Evolutionary conservation across 2,888 invertebrate genomes (phyloP).

Genomic region (Tenthredo amoena): DNA sequence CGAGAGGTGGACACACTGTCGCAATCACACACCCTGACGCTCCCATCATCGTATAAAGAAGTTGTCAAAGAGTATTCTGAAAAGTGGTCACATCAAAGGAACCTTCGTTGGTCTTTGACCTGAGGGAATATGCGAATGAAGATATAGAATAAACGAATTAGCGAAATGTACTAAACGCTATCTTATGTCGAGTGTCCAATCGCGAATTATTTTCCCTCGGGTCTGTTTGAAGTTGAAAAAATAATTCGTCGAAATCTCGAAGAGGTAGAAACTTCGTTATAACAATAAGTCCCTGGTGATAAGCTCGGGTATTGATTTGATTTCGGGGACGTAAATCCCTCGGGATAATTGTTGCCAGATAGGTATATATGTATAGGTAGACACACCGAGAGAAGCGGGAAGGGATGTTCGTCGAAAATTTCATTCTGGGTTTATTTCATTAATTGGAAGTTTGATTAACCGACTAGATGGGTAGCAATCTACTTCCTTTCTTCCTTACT

Average conservation of each 20-base stretch:
- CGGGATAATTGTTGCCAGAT: constrained; percentile 11
- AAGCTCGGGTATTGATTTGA: constrained; percentile 10
- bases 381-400: neutral
- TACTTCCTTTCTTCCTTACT: neutral
- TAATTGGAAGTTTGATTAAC: constrained; percentile 41
- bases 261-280: neutral
- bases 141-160: neutral
- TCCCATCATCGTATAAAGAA: neutral
- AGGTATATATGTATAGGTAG: neutral
- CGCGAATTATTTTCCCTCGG: neutral
- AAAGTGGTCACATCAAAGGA: constrained; percentile 5
- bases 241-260: neutral
- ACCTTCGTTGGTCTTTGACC: neutral
- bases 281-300: neutral
- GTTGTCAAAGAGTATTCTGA: constrained; percentile 4
- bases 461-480: neutral
- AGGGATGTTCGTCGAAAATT: neutral
- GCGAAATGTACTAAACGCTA: neutral
- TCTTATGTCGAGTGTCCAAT: too few relatives aligned
- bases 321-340: constrained; percentile 5
- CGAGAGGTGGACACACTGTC: constrained; percentile 20
- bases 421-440: constrained; percentile 43
- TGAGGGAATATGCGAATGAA: neutral
- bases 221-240: neutral
- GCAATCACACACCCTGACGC: constrained; percentile 20